phyloP scores from a whole-genome alignment of 2,888 invertebrate species.

The Bombylius major region DNA sequence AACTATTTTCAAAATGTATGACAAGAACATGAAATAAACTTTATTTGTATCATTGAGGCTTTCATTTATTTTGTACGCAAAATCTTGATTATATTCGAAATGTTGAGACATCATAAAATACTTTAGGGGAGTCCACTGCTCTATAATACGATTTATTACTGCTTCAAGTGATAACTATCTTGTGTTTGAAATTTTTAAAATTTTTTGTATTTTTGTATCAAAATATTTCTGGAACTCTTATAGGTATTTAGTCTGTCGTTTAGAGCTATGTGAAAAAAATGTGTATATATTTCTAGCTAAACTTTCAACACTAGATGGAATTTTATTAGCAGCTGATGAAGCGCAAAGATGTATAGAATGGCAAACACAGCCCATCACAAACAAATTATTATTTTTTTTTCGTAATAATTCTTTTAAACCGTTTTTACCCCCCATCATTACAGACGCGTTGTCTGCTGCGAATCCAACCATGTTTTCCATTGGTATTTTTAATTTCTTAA shows the following conservation, averaged over 20 bases:
- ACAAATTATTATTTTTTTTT: background rate
- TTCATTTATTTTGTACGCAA: background rate
- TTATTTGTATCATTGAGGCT: background rate
- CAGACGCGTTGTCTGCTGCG: background rate
- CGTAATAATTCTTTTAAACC: background rate
- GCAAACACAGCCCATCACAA: background rate
- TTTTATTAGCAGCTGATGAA: background rate
- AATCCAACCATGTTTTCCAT: background rate
- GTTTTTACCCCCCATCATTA: background rate
- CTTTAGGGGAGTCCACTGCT: background rate
- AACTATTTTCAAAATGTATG: background rate
- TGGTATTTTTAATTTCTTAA: background rate
- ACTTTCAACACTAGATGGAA: background rate
- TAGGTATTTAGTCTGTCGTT: background rate
- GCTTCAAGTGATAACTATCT: background rate
- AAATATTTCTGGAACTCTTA: background rate
- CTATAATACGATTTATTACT: background rate
- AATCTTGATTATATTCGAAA: background rate
- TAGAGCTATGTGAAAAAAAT: background rate
- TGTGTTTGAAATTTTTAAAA: background rate
- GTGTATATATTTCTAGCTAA: background rate
- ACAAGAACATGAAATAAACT: background rate
- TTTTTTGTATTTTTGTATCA: background rate
- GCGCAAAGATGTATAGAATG: background rate
- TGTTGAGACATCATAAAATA: background rate